Percentiles rank a stretch among this genome's conserved stretches.
These are phyloP conservation scores for Trichonephila inaurata DNA, from an alignment of 1,140 invertebrate genomes.

Conservation along the genomic window DNA sequence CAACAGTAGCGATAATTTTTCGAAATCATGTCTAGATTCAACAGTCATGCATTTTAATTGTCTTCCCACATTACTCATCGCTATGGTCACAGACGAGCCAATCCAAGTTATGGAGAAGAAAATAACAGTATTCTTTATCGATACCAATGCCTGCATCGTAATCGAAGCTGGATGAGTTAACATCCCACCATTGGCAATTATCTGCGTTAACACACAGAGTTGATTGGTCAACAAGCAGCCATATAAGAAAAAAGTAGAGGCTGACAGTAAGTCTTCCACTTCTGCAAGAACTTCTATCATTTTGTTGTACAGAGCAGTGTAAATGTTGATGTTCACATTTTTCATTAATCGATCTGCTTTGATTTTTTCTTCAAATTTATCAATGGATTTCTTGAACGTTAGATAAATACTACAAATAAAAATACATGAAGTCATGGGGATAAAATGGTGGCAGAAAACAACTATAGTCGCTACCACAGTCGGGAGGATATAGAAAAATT, in stretches of 20 bases:
- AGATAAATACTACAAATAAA: slow-evolving; percentile 48
- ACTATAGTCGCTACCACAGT: not conserved
- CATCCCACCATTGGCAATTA: slow-evolving; percentile 17
- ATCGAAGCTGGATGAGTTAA: slow-evolving; percentile 33
- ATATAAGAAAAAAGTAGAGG: slow-evolving; percentile 46
- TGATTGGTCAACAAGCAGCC: slow-evolving; percentile 60
- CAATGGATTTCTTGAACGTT: slow-evolving; percentile 29
- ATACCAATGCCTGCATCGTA: slow-evolving; percentile 41
- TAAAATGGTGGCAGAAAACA: slow-evolving; percentile 57
- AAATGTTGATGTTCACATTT: slow-evolving; percentile 3
- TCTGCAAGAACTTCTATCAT: slow-evolving; percentile 18
- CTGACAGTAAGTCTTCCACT: slow-evolving; percentile 47
- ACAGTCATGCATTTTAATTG: slow-evolving; percentile 7
- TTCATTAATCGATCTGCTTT: not conserved
- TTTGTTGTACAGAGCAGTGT: slow-evolving; percentile 2
- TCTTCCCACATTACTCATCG: not conserved
- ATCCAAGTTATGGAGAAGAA: slow-evolving; percentile 49
- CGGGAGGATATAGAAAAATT: slow-evolving; percentile 12
- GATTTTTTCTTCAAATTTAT: slow-evolving; percentile 14
- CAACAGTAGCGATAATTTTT: slow-evolving; percentile 54
- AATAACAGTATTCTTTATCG: slow-evolving; percentile 55
- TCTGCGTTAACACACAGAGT: slow-evolving; percentile 52
- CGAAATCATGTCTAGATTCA: not conserved
- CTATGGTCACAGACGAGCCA: slow-evolving; percentile 12
- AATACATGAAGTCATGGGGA: not conserved